Conservation (phyloP, 2,888 invertebrate species). For the Xanthorhoe spadicearia region DNA sequence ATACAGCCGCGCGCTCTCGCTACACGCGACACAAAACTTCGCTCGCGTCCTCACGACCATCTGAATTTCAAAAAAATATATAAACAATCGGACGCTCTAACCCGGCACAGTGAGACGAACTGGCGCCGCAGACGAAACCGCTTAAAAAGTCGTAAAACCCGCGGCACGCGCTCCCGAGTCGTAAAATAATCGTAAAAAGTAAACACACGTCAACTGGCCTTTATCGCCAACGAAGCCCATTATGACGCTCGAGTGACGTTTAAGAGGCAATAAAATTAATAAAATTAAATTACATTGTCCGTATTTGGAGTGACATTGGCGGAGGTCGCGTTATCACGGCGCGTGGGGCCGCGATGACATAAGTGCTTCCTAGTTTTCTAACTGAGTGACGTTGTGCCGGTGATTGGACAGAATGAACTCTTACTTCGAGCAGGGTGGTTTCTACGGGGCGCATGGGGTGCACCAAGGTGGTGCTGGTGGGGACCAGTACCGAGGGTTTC, state of each 20-base stretch:
- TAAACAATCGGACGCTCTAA: conserved; percentile 37
- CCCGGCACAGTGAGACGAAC: conserved; percentile 59
- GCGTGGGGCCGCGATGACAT: conserved; percentile 82
- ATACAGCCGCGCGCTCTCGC: conserved; percentile 68
- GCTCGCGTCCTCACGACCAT: conserved; percentile 68
- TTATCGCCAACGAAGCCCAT: conserved; percentile 82
- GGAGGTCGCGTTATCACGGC: conserved; percentile 81
- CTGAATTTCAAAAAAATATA: conserved; percentile 52
- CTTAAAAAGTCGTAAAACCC: conserved; percentile 83
- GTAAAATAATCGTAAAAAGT: conserved; percentile 85
- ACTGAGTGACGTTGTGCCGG: conserved; percentile 78
- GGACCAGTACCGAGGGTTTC: conserved; percentile 94
- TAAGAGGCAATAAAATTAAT: conserved; percentile 84
- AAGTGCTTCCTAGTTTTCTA: conserved; percentile 67
- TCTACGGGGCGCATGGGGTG: conserved; percentile 95
- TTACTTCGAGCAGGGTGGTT: conserved; percentile 98
- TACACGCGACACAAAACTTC: conserved; percentile 78
- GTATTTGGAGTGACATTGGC: conserved; percentile 78
- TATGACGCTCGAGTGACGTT: conserved; percentile 85
- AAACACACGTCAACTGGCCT: conserved; percentile 82
- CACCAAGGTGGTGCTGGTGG: conserved; percentile 91
- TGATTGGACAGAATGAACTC: conserved; percentile 92
- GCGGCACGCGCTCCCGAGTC: conserved; percentile 79
- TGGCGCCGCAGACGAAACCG: conserved; percentile 70
- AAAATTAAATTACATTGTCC: conserved; percentile 78